Conservation (phyloP, 2,888 invertebrate species). For the Selenia dentaria region DNA sequence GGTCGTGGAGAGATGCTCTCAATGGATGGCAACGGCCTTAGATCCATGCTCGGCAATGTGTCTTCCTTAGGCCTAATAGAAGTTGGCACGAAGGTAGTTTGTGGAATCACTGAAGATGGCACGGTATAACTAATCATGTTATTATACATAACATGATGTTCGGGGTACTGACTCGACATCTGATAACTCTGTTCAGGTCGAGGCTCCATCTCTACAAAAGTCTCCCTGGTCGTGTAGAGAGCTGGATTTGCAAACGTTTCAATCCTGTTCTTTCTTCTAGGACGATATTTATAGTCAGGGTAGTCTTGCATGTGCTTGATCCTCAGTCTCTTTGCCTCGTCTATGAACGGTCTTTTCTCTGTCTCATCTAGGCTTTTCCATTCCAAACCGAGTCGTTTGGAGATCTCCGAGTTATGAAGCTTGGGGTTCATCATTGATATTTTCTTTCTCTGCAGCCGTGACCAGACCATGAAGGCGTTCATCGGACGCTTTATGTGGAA, state of each 20-base stretch:
- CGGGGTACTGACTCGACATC: slow-evolving; percentile 64
- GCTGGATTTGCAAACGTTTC: slow-evolving; percentile 60
- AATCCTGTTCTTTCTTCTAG: slow-evolving; percentile 85
- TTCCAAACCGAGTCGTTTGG: slow-evolving; percentile 92
- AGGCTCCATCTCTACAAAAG: slow-evolving; percentile 68
- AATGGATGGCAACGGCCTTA: slow-evolving; percentile 75
- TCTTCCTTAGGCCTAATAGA: slow-evolving; percentile 70
- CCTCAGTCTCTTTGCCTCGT: slow-evolving; percentile 93
- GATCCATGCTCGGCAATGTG: slow-evolving; percentile 56
- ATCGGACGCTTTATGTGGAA: slow-evolving; percentile 97
- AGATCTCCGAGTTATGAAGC: slow-evolving; percentile 91
- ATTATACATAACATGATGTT: slow-evolving; percentile 73
- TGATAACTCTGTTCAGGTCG: slow-evolving; percentile 64
- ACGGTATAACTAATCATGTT: slow-evolving; percentile 74
- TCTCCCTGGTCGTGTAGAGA: slow-evolving; percentile 60
- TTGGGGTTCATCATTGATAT: slow-evolving; percentile 94
- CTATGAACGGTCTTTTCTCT: slow-evolving; percentile 94
- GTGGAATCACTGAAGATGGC: slow-evolving; percentile 55
- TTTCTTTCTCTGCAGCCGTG: slow-evolving; percentile 92
- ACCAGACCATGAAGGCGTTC: slow-evolving; percentile 99
- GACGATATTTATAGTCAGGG: slow-evolving; percentile 89
- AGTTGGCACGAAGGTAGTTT: slow-evolving; percentile 58
- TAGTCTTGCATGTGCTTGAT: slow-evolving; percentile 89
- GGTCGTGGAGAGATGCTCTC: slow-evolving; percentile 77
- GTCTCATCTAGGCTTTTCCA: slow-evolving; percentile 92